These are phyloP conservation scores for Hormaphis cornu DNA, from an alignment of 1,140 invertebrate species.

Conservation along the genomic window DNA sequence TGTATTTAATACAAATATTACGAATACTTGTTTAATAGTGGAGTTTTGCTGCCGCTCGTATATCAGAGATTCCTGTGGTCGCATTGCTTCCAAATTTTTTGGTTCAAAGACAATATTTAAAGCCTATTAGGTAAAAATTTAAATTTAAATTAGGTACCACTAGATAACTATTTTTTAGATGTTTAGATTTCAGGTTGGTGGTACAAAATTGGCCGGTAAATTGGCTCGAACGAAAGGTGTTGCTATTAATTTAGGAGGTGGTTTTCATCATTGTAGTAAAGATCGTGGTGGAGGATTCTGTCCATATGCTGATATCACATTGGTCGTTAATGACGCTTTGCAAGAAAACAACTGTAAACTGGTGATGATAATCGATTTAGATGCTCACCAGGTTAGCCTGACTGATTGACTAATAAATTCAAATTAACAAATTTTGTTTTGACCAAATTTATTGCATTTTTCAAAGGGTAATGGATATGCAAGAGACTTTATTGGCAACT, in stretches of 20 bases:
- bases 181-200: slow-evolving; percentile 48
- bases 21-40: slow-evolving; percentile 48
- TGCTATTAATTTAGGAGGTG: slow-evolving; percentile 85
- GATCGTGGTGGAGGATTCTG: slow-evolving; percentile 74
- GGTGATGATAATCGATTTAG: slow-evolving; percentile 78
- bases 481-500: slow-evolving; percentile 61
- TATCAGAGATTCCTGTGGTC: slow-evolving; percentile 65
- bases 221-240: slow-evolving; percentile 69
- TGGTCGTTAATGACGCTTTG: slow-evolving; percentile 61
- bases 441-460: background rate
- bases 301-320: slow-evolving; percentile 77
- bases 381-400: slow-evolving; percentile 67
- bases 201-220: slow-evolving; percentile 68
- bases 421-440: background rate
- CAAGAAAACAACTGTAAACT: slow-evolving; percentile 48
- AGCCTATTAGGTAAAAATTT: slow-evolving; percentile 55
- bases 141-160: background rate
- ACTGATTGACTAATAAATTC: no score
- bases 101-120: slow-evolving; percentile 64
- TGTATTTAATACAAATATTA: slow-evolving; percentile 33
- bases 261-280: slow-evolving; percentile 71
- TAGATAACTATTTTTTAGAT: background rate
- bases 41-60: slow-evolving; percentile 65
- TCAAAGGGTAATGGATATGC: slow-evolving; percentile 75
- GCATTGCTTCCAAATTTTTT: slow-evolving; percentile 66